Base-by-base conservation (phyloP, 2,113 vertebrate species). In the Pardalotus punctatus region DNA sequence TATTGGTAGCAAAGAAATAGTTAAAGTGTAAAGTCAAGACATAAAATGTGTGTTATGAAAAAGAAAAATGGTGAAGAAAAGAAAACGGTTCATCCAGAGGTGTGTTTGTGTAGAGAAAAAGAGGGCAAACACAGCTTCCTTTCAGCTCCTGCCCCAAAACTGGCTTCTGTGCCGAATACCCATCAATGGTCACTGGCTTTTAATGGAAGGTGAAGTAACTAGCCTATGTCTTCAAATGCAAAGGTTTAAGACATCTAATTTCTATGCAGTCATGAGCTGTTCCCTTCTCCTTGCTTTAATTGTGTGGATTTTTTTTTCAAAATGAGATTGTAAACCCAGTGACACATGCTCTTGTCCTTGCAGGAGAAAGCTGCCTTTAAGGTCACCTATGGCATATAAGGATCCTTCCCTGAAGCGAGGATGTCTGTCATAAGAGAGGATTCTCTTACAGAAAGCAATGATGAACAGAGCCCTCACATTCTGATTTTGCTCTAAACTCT, bases 141-240 rank as follows among this genome's bases (percentile, higher is more conserved):
- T 74, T 53, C 54, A 53, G 23, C 33, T 84, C 33, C 31, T 69
- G 38, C 18, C 54, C 28, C 42, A 73, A 51, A 74, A 48, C 45
- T 31, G n/a, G 4, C 43, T 56, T 65, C 64, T 81, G 16, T 21
- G 43, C 12, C 69, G 28, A 24, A 15, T 57, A 54, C 9, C 8
- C 11, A 29, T 3, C 1, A 0, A 11, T 17, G 18, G 7, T 33
- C 51, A 50, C 1, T 11, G 28, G 13, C 4, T 79, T 79, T 74
- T 57, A 45, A 4, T 3, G 4, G 17, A 71, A 58, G 9, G 13
- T 50, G 25, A 40, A 66, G 12, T 61, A 74, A 90, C 3, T 31
- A 43, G 7, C 5, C 12, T 10, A 7, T 14, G 16, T n/a, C n/a
- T 81, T 76, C 47, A 76, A 8, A 82, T 17, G 10, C 11, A 48